Base-by-base conservation (phyloP, 1,140 invertebrate genomes). In the Drosophila quadrilineata region DNA sequence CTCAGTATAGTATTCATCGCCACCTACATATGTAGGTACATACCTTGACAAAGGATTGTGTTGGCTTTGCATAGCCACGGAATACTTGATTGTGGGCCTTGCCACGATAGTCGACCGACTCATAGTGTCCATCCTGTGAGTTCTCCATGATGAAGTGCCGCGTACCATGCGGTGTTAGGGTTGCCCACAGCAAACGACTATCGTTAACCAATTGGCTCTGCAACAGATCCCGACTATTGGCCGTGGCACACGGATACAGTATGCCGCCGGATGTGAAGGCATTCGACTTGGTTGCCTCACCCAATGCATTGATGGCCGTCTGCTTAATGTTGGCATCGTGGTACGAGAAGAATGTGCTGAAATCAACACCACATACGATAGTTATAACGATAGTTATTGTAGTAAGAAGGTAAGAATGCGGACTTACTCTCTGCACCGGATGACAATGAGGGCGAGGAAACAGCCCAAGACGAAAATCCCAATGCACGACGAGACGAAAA, bases 341-440 rank as follows among this genome's bases (percentile, higher is more conserved):
- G 41, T 89, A 89, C 9, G 86, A 88, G 40, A 89, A 87, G 16
- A 89, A 85, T 1, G 76, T 80, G 40, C 88, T 88, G 19, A 36
- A 52, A 14, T n/a, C n/a, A n/a, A n/a, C n/a, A n/a, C n/a, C n/a
- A n/a, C n/a, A n/a, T n/a, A n/a, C n/a, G n/a, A n/a, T n/a, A n/a
- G n/a, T 6, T 10, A 16, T 9, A 43, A 16, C 5, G n/a, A 10
- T 10, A 6, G 6, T 17, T 17, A 28, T n/a, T n/a, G 16, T 12
- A 24, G 24, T 6, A 24, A 6, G 26, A 22, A 8, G 14, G 6
- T 10, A 3, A 16, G 5, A 17, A 31, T 6, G 1, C 29, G 56
- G 58, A 94, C 94, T 94, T 91, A 95, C 94, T 95, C 94, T 93
- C 94, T 92, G 90, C 94, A 95, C 87, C 95, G 94, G 26, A 96